Base-by-base conservation (phyloP, 1,140 invertebrate species). In the Thaumatotibia leucotreta region DNA sequence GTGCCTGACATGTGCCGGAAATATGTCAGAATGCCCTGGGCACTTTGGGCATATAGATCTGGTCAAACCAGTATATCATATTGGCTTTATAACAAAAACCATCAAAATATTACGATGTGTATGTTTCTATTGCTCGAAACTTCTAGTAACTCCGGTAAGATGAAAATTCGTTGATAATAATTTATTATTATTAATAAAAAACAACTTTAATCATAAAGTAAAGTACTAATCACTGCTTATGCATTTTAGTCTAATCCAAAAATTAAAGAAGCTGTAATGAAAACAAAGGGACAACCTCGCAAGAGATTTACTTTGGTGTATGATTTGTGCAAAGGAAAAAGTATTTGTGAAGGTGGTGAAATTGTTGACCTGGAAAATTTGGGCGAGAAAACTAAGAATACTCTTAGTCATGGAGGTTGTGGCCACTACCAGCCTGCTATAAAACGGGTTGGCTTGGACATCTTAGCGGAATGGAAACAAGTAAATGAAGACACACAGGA, bases 401-500 rank as follows among this genome's bases (percentile, higher is more conserved):
- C 79, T n/a, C n/a, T n/a, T n/a, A n/a, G n/a, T n/a, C n/a, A n/a
- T n/a, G n/a, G n/a, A n/a, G n/a, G n/a, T n/a, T 99, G 99, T 92
- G 99, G 99, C 80, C 93, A 98, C 63, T 99, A 98, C 80, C 99
- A 99, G 81, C 99, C 99, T 4, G 97, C 95, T 64, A 96, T 99
- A 24, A 93, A 96, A 61, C 92, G 98, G 65, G 93, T 94, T 14
- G 98, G 98, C 0, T 89, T 99, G 8, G 98, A 99, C 71, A 92
- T 99, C 10, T 95, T 95, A 2, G 98, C 97, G 0, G 98, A 99
- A 91, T 99, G 98, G 98, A 99, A 99, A 88, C 95, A 99, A 80
- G 94, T 98, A 0, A 99, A 99, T 90, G 99, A 99, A 92, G 98
- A 99, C 82, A 96, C 97, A 4, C 98, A 99, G 91, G 98, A 99